Conservation (phyloP, 1,140 invertebrate species). For the Trypoxylus dichotomus region DNA sequence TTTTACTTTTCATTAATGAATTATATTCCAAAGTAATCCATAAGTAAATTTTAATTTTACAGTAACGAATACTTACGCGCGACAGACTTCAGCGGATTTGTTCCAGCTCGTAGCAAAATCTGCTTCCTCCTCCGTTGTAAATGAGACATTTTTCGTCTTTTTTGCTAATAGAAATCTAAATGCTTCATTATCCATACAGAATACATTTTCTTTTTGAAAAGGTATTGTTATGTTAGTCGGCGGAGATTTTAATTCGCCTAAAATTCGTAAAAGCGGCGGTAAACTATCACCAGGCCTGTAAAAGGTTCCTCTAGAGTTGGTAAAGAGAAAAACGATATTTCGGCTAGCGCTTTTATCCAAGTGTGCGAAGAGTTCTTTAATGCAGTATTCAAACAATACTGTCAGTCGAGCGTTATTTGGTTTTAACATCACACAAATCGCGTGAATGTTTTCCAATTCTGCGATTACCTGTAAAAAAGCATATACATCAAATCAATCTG, state of each 20-base stretch:
- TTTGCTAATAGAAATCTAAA: conserved; percentile 43
- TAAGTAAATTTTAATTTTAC: too few species aligned
- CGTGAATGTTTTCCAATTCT: conserved; percentile 42
- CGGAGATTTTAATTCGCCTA: conserved; percentile 37
- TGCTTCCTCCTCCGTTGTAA: conserved; percentile 28
- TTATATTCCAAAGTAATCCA: too few species aligned
- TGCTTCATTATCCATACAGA: conserved; percentile 48
- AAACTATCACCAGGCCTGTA: conserved; percentile 44
- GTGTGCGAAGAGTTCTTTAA: conserved; percentile 42
- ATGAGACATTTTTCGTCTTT: conserved; percentile 36
- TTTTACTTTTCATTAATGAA: too few species aligned
- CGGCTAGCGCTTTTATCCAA: conserved; percentile 44
- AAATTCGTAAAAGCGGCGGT: conserved; percentile 34
- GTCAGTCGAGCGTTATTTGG: conserved; percentile 40
- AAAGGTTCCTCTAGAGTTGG: conserved; percentile 40
- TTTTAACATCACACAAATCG: conserved; percentile 45
- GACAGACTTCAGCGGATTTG: conserved; percentile 33
- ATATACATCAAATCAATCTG: too few species aligned
- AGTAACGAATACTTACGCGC: not conserved
- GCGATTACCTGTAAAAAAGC: conserved; percentile 41
- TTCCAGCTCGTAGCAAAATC: conserved; percentile 43
- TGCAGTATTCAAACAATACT: conserved; percentile 44
- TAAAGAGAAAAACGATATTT: conserved; percentile 48
- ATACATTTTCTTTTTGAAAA: conserved; percentile 39
- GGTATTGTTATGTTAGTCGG: conserved; percentile 39